Evolutionary conservation across 1,140 invertebrate species (phyloP).

Genomic region (Ptiloglossa arizonensis): DNA sequence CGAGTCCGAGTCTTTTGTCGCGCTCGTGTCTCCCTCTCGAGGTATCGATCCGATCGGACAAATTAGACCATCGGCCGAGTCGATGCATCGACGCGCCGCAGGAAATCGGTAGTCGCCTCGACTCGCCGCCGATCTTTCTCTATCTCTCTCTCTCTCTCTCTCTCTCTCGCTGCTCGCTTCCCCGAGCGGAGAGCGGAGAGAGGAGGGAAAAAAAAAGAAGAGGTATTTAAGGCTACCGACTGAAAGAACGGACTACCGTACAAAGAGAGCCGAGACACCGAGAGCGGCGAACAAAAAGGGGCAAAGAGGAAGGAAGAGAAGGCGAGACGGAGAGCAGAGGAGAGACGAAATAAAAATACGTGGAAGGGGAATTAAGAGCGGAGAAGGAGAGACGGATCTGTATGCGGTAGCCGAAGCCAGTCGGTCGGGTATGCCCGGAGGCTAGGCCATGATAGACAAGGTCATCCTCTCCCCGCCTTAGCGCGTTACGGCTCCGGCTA

Average conservation of each 20-base stretch:
- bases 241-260: constrained; percentile 47
- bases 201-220: background rate
- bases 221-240: constrained; percentile 53
- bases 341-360: constrained; percentile 47
- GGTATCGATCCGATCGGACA: constrained; percentile 38
- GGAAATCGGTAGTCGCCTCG: constrained; percentile 2
- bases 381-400: constrained; percentile 62
- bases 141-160: background rate
- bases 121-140: constrained; percentile 1
- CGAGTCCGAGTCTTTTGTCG: too few relatives aligned
- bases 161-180: background rate
- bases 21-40: constrained; percentile 5
- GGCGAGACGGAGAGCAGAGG: constrained; percentile 18
- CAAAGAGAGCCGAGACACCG: constrained; percentile 52
- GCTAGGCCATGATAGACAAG: constrained; percentile 82
- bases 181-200: background rate
- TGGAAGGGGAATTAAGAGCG: constrained; percentile 39
- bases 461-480: constrained; percentile 77
- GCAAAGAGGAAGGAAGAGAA: constrained; percentile 9
- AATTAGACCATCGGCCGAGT: constrained; percentile 35
- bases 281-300: constrained; percentile 31
- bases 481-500: constrained; percentile 51
- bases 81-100: background rate
- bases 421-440: constrained; percentile 80
- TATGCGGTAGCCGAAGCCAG: constrained; percentile 80